These are phyloP conservation scores for Canis aureus DNA, from an alignment of 2,113 vertebrate genomes.

Conservation along the genomic window DNA sequence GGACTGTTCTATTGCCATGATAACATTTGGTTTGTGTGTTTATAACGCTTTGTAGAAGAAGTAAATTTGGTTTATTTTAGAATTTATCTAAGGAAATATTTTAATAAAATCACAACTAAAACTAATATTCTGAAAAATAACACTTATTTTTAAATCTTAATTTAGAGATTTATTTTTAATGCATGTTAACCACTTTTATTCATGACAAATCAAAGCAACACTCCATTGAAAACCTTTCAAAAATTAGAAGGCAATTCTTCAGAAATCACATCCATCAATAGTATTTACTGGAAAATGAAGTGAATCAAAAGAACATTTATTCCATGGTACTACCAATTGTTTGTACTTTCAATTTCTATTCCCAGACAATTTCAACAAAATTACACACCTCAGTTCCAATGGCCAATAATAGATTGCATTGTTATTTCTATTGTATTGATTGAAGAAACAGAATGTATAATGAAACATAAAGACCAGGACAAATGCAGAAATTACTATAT, in stretches of 20 bases:
- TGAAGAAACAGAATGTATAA: background rate
- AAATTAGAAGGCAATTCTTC: conserved; percentile 3
- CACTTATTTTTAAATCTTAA: background rate
- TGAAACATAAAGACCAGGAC: background rate
- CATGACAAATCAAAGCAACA: background rate
- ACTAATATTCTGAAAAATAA: background rate
- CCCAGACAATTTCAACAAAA: background rate
- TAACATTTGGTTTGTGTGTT: background rate
- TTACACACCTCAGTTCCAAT: background rate
- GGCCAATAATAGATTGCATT: background rate
- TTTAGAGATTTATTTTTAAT: conserved; percentile 1
- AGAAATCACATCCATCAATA: background rate
- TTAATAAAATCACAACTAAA: background rate
- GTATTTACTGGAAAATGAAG: background rate
- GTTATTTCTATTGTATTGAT: background rate
- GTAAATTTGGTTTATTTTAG: background rate
- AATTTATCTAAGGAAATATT: conserved; percentile 13
- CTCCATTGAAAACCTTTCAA: background rate
- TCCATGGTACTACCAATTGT: background rate
- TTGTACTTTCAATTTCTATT: background rate
- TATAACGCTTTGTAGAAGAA: background rate
- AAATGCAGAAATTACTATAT: background rate
- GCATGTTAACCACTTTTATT: background rate
- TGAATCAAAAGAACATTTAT: background rate
- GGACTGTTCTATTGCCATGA: background rate